Evolutionary conservation across 2,888 invertebrate species (phyloP).

Genomic region (Tenthredo scrophulariae): DNA sequence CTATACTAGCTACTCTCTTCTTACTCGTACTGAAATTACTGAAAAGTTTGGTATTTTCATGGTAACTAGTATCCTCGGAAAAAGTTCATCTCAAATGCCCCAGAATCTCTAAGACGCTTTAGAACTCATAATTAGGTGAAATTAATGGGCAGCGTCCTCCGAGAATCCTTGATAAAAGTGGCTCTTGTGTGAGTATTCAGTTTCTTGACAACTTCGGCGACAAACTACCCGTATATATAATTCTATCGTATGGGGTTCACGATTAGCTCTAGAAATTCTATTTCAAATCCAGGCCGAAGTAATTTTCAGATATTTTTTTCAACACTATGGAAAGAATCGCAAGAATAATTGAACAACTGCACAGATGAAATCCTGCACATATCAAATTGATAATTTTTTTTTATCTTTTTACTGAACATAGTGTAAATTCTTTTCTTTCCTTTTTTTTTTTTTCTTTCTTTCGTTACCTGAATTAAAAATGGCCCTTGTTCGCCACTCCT

Average conservation of each 20-base stretch:
- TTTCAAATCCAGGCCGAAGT: too few relatives aligned
- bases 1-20: background rate
- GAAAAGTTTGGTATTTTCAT: background rate
- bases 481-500: slow-evolving; percentile 10
- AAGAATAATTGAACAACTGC: background rate
- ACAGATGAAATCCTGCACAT: background rate
- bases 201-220: slow-evolving; percentile 32
- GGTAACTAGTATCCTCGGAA: background rate
- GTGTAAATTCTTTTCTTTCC: background rate
- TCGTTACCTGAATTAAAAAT: background rate
- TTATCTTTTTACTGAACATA: background rate
- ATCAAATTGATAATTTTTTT: background rate
- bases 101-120: slow-evolving; percentile 1
- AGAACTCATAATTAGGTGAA: slow-evolving; percentile 2
- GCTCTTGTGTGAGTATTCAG: background rate
- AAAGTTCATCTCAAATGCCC: slow-evolving; percentile 10
- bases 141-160: slow-evolving; percentile 3
- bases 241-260: background rate
- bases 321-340: too few relatives aligned
- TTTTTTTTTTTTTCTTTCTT: background rate
- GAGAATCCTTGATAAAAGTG: slow-evolving; percentile 28
- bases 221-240: background rate
- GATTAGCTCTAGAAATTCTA: too few relatives aligned
- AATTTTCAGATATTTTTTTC: too few relatives aligned
- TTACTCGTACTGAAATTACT: background rate